Conservation (phyloP, 2,888 invertebrate species). For the Phengaris arion region DNA sequence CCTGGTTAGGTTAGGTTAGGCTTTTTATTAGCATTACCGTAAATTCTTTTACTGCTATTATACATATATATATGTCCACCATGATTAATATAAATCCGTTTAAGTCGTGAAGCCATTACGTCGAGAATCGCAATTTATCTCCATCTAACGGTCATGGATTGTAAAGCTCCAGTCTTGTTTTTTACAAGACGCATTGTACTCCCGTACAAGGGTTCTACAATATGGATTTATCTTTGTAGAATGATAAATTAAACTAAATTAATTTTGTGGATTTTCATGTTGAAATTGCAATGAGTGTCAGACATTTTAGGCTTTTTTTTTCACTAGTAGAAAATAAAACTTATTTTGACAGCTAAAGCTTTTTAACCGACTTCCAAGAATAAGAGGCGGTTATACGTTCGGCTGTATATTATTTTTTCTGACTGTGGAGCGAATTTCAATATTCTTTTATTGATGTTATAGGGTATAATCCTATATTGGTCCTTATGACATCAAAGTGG, state of each 20-base stretch:
- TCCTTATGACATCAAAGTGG: no score
- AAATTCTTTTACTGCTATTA: no score
- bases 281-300: neutral
- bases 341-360: no score
- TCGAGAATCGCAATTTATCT: neutral
- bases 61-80: no score
- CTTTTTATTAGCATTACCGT: no score
- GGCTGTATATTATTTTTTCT: no score
- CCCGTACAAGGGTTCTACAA: neutral
- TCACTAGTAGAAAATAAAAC: neutral
- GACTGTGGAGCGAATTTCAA: no score
- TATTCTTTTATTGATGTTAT: no score
- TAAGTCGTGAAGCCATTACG: neutral
- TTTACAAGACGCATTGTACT: neutral
- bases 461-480: no score
- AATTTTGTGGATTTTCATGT: neutral
- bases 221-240: neutral
- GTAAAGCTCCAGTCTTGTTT: constrained; percentile 5
- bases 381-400: no score
- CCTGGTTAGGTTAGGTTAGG: no score
- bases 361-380: no score
- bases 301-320: neutral
- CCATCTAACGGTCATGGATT: constrained; percentile 8
- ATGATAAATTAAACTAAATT: constrained; percentile 5
- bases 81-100: constrained; percentile 1